Percentiles rank a stretch among this genome's conserved stretches.
Evolutionary conservation across 2,113 vertebrate species (phyloP).

Genomic region (Astatoreochromis straeleni): DNA sequence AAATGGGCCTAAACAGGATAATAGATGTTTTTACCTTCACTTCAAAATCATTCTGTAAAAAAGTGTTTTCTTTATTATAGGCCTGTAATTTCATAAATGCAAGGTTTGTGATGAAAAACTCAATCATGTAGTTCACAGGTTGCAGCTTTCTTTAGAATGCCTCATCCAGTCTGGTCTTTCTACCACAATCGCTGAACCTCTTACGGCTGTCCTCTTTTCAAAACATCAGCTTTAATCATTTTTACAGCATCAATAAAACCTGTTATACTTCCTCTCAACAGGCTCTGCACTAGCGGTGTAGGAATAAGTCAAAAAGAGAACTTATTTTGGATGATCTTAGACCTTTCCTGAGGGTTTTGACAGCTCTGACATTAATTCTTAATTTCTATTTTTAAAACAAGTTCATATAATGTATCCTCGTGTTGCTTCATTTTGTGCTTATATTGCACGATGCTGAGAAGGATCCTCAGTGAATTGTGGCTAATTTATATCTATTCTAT

Average conservation of each 20-base stretch:
- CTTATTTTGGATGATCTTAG: background rate
- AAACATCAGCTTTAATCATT: background rate
- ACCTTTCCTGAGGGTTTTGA: background rate
- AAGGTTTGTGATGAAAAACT: background rate
- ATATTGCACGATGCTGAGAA: background rate
- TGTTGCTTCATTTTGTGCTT: background rate
- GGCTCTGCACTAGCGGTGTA: background rate
- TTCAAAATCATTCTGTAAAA: background rate
- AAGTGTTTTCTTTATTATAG: background rate
- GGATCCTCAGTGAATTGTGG: background rate
- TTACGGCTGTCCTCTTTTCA: background rate
- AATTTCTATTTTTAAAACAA: background rate
- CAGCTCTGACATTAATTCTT: background rate
- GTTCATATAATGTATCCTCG: background rate
- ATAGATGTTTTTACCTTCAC: background rate
- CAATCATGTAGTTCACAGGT: background rate
- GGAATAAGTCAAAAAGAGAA: background rate
- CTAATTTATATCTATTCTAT: background rate
- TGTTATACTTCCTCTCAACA: background rate
- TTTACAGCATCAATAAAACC: background rate
- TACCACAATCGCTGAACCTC: background rate
- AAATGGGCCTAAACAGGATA: background rate
- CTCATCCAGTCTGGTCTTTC: background rate
- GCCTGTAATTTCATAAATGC: background rate
- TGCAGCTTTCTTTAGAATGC: background rate